Base-by-base conservation (phyloP, 2,888 invertebrate species). In the Halocaridina rubra region DNA sequence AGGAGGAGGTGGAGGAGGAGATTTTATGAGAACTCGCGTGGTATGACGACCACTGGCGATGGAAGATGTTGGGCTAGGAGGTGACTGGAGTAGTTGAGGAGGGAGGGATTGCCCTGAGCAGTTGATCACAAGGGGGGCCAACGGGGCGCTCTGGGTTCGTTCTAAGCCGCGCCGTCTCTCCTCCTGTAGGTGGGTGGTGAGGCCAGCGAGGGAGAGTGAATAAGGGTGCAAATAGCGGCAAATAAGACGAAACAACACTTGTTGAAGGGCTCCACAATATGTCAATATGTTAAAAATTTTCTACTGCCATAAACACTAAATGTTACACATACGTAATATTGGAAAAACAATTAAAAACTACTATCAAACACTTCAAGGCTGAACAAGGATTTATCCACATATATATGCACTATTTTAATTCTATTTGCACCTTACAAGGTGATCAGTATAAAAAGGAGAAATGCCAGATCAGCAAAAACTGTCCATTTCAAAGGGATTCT, bases 1-100 rank as follows among this genome's bases (percentile, higher is more conserved):
- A 61, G 86, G 86, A 27, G 86, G 86, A 64, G 86, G 86, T 8
- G 86, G 86, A 64, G 86, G 86, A 10, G 86, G 75, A 46, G 81
- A 82, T 59, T 82, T 79, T 74, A 86, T 86, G 24, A 82, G 82
- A n/a, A 86, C 80, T 19, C 76, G 57, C 29, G 86, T 82, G 30
- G 86, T 86, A 71, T 82, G 82, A 3, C 86, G 81, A 13, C 86
- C 86, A 71, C 86, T 86, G 46, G 78, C 64, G 32, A 77, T 86
- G 57, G 84, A 84, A 13, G 84, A 79, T 59, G 84, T 84, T 29
- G 84, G 84, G 75, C 84, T 84, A 59, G 79, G 79, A 64, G 84
- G 84, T 24, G 84, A 22, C 78, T 82, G 77, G 29, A 59, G 77
- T 39, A 67, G 59, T 19, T 33, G 79, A 39, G 84, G 78, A 59